These are phyloP conservation scores for Drosophila mauritiana DNA, from an alignment of 1,140 invertebrate species.

Conservation along the genomic window DNA sequence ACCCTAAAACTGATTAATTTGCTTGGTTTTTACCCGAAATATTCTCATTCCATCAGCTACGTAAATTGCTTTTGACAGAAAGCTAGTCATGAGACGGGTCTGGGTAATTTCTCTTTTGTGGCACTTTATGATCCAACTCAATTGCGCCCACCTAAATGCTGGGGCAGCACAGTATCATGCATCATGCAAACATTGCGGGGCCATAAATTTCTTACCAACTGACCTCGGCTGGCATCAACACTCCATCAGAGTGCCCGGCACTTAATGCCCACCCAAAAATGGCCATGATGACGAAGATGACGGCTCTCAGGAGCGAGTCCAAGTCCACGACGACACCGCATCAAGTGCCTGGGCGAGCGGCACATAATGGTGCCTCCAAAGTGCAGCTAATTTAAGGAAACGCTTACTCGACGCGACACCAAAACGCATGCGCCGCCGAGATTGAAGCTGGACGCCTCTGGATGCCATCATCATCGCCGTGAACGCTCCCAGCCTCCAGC, in stretches of 20 bases:
- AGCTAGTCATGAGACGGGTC: conserved; percentile 39
- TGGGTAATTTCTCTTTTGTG: conserved; percentile 57
- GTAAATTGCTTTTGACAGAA: conserved; percentile 10
- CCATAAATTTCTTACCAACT: conserved; percentile 61
- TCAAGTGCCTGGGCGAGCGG: conserved; percentile 38
- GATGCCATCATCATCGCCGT: conserved; percentile 27
- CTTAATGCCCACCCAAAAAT: conserved; percentile 80
- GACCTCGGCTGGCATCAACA: conserved; percentile 71
- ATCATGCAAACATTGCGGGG: conserved; percentile 48
- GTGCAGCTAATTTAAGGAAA: conserved; percentile 82
- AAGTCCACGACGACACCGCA: conserved; percentile 32
- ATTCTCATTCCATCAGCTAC: conserved; percentile 2
- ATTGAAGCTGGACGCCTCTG: conserved; percentile 29
- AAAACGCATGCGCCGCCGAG: conserved; percentile 48
- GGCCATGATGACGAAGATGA: conserved; percentile 49
- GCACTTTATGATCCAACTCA: conserved; percentile 51
- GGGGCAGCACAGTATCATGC: conserved; percentile 40
- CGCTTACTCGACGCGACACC: conserved; percentile 61
- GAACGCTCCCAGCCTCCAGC: conserved; percentile 14
- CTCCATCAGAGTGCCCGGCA: conserved; percentile 74
- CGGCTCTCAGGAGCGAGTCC: conserved; percentile 12
- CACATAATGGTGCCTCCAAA: conserved; percentile 65
- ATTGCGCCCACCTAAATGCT: conserved; percentile 68
- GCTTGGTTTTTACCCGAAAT: background rate
- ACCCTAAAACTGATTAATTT: background rate